phyloP scores from a whole-genome alignment of 1,140 invertebrate genomes.

The Alviniconcha marisindica region DNA sequence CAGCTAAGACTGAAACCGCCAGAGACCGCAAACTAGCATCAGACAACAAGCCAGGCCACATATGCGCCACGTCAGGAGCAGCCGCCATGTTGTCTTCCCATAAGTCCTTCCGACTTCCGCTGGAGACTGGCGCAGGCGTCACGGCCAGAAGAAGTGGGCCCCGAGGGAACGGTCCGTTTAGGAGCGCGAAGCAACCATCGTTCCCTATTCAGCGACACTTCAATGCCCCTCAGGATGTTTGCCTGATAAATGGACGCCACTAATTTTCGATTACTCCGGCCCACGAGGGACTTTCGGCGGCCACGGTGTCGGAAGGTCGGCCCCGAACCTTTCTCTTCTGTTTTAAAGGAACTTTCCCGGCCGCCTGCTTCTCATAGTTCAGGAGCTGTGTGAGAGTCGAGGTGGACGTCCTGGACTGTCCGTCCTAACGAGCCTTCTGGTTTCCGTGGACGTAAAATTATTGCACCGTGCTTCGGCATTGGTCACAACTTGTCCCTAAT shows the following conservation, averaged over 20 bases:
- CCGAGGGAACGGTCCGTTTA: too few relatives aligned
- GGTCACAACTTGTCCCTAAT: too few relatives aligned
- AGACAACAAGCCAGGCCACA: background rate
- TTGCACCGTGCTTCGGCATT: too few relatives aligned
- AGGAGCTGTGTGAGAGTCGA: too few relatives aligned
- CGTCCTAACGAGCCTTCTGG: too few relatives aligned
- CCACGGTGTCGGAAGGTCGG: background rate
- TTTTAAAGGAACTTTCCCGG: background rate
- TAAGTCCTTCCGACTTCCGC: constrained; percentile 4
- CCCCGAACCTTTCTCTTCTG: background rate
- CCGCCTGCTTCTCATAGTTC: too few relatives aligned
- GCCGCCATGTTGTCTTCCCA: background rate
- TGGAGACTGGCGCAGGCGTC: background rate
- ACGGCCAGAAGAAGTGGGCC: background rate
- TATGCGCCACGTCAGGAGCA: background rate
- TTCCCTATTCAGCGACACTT: background rate
- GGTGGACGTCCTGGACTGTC: too few relatives aligned
- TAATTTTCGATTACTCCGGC: background rate
- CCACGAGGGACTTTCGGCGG: background rate
- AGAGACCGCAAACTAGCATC: too few relatives aligned
- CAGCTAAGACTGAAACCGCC: too few relatives aligned
- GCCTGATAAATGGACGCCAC: background rate
- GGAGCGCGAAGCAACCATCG: too few relatives aligned
- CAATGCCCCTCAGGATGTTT: background rate
- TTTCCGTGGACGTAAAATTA: too few relatives aligned